Evolutionary conservation across 92 coral and sea anemone species (phyloP), one percentile per base, ranked within the genome.

Genomic region (Epizoanthus scotinus): DNA sequence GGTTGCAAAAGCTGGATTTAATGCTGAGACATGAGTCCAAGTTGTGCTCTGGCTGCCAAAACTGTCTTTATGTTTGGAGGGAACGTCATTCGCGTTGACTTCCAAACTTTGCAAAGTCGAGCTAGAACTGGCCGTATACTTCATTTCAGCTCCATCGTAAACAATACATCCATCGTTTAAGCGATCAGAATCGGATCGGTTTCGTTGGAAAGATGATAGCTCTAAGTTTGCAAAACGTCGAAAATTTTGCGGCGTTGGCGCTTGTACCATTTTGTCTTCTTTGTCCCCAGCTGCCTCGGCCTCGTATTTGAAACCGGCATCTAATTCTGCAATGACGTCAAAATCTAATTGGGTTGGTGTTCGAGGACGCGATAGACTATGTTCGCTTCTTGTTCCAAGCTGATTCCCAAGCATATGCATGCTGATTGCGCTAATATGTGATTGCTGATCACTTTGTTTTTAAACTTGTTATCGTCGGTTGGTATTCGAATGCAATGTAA

Each of bases 91-190:
- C 15, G 67, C 36, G 24, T 59, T 60, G 6, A 59, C 31, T 12
- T 60, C 69, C 0, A 68, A 26, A 59, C 21, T 75, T 24, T 75
- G 67, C 81, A 63, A 18, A 9, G 34, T 18, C 65, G 81, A 75
- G 44, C 68, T 60, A 55, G 58, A 62, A 55, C 49, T 84, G 6
- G 63, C 70, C 8, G 90, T 78, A 42, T 92, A 92, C 31, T 85
- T 86, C 8, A 92, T 87, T 61, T 90, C 94, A 6, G 83, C 56
- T 71, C 97, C 97, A 12, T 92, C 97, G 70, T 85, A 90, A 10
- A 92, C 60, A 40, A 92, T 90, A 70, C 87, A 92, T n/a, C n/a
- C n/a, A n/a, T n/a, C n/a, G n/a, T n/a, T n/a, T n/a, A n/a, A n/a
- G n/a, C n/a, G n/a, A n/a, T n/a, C n/a, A n/a, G n/a, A n/a, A n/a